A percentile compares a stretch with the other conserved stretches of the same genome.
phyloP scores from a whole-genome alignment of 2,888 invertebrate species.

The Gerris lacustris region DNA sequence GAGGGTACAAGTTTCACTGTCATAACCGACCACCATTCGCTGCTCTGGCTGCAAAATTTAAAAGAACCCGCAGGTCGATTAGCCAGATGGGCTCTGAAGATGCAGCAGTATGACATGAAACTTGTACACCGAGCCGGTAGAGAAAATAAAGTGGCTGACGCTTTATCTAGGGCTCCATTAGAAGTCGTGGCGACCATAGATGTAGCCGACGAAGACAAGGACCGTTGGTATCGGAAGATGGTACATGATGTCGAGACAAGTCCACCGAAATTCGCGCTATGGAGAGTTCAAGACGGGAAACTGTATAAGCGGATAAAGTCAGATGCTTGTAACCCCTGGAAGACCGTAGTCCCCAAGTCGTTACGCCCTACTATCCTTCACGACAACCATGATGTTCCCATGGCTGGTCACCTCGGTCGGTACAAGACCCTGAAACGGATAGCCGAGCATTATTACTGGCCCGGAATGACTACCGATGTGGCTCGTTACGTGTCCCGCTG shows the following conservation, averaged over 20 bases:
- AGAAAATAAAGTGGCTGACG: slow-evolving; percentile 13
- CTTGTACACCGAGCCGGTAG: slow-evolving; percentile 8
- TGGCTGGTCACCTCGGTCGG: too few species aligned
- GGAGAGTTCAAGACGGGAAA: slow-evolving; percentile 10
- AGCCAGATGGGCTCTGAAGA: too few species aligned
- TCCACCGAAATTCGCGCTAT: slow-evolving; percentile 15
- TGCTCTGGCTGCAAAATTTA: too few species aligned
- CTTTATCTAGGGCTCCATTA: slow-evolving; percentile 10
- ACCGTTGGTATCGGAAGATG: slow-evolving; percentile 21
- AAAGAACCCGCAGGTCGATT: too few species aligned
- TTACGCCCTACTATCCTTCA: neutral
- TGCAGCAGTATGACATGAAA: too few species aligned
- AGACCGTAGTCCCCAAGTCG: too few species aligned
- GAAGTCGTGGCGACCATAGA: neutral
- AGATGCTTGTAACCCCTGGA: neutral
- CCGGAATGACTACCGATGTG: too few species aligned
- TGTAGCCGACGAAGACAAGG: slow-evolving; percentile 9
- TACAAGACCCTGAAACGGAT: too few species aligned
- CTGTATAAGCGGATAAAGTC: slow-evolving; percentile 11
- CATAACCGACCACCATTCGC: too few species aligned
- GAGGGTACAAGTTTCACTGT: too few species aligned
- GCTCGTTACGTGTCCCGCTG: too few species aligned
- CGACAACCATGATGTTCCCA: slow-evolving; percentile 13
- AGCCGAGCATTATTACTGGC: too few species aligned
- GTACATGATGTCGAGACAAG: slow-evolving; percentile 6